These are phyloP conservation scores for Tineola bisselliella DNA, from an alignment of 2,888 invertebrate species.

Conservation along the genomic window DNA sequence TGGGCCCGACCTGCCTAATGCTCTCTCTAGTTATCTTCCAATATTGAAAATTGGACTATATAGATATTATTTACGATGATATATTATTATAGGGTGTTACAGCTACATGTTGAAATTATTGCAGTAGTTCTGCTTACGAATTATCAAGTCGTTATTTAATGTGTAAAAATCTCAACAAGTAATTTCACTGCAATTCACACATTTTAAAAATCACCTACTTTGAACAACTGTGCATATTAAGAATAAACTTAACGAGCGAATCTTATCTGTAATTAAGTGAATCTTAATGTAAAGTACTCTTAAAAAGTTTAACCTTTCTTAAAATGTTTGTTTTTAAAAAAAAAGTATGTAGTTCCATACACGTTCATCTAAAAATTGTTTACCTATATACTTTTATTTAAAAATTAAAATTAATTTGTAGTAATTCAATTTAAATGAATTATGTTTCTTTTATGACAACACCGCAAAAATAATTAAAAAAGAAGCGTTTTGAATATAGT, in stretches of 20 bases:
- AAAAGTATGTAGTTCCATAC: no score
- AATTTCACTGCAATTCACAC: background rate
- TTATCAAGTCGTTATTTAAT: background rate
- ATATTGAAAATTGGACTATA: slow-evolving; percentile 13
- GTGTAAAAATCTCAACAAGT: background rate
- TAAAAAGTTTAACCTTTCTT: background rate
- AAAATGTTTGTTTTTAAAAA: no score
- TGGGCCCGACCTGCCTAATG: slow-evolving; percentile 48
- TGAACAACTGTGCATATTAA: background rate
- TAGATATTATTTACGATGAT: background rate
- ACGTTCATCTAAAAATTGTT: no score
- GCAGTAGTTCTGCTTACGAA: background rate
- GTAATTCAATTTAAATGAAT: background rate
- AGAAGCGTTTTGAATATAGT: background rate
- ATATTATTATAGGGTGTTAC: background rate
- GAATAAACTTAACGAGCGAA: background rate
- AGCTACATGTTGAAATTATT: background rate
- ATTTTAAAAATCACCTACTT: background rate
- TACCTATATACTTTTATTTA: no score
- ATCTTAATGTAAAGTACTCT: background rate
- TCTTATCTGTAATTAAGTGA: background rate
- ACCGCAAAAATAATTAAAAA: background rate
- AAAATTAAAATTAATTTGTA: background rate
- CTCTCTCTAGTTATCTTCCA: slow-evolving; percentile 54
- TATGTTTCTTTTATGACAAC: background rate